Base-by-base conservation (phyloP, 2,888 invertebrate species). In the Strigamia crassipes region DNA sequence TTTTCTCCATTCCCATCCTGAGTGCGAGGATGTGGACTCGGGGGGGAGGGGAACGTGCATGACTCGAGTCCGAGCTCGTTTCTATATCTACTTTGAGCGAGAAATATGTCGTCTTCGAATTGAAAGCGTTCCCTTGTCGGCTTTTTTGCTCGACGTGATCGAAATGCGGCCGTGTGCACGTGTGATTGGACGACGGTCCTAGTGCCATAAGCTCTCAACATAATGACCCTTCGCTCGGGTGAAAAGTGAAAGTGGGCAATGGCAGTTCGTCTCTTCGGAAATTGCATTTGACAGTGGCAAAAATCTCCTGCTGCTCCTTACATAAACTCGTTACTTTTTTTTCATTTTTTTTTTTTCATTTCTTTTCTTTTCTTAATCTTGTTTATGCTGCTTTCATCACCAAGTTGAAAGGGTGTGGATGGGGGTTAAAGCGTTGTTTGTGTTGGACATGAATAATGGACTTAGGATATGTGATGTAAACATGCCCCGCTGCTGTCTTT, bases 101-200 rank as follows among this genome's bases (percentile, higher is more conserved):
- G 66, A 66, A 66, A 66, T 66, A 66, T 66, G 66, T 66, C 66
- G 66, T 66, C 66, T 23, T 66, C 66, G 66, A 66, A 66, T 66
- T 66, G 66, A 66, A 66, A 66, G 66, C 66, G 66, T 66, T 66
- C 66, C 66, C 66, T 66, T 66, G 66, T 66, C 66, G 66, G 66
- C 66, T n/a, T 66, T 66, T 66, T 66, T 66, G 27, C 66, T 27
- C 15, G 51, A 66, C 66, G 66, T 66, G 66, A 66, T 66, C 66
- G 66, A 66, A 66, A 66, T 66, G 66, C 66, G 27, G 51, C 51
- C 51, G 27, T 10, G 66, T 66, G 66, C 66, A 66, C 66, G 66
- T 66, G 27, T 66, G 66, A 66, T 66, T 66, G 66, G 66, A 66
- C 66, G 66, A 66, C 27, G 66, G 66, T 23, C 13, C 27, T 66